Evolutionary conservation across 2,113 vertebrate genomes (phyloP), one percentile per base, ranked within the genome.

Genomic region (Cinclus mexicanus): DNA sequence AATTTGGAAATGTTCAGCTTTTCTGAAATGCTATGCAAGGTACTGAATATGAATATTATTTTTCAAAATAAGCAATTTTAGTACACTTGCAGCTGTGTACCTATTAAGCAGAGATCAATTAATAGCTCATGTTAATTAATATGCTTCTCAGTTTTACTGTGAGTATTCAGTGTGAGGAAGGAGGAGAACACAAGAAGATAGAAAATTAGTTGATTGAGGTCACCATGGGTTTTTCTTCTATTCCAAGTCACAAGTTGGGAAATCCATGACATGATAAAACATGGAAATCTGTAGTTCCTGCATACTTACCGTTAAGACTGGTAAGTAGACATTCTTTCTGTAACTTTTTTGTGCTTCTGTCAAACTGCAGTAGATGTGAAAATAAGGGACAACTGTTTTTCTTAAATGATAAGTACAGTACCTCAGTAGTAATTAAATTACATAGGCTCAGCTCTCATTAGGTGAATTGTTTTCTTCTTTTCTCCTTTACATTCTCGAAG

Each of bases 401-500:
- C 53, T 83, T 64, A 41, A 42, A 78, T 55, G 59, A 61, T 95
- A 93, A 53, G 97, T 94, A 90, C 90, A 88, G 42, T 93, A 74
- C 94, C 95, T 98, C 87, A 93, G 79, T 98, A 98, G 94, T 84
- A 83, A 61, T 94, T 94, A 96, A 90, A 52, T 96, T 91, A 42
- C 87, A 91, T 88, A 97, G 95, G 93, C 96, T 97, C 90, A 97
- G 84, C 95, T 97, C 96, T 98, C 72, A 78, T 95, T 96, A 96
- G 90, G 91, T 95, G 61, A 64, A 52, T 83, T 93, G 64, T 56
- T 97, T 97, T 95, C 44, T 0, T 5, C 95, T 97, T 98, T 96
- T 97, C 93, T 95, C 33, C 19, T 94, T 97, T 93, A 95, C 61
- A 44, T 92, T 69, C 35, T 91, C 87, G 94, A 97, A 93, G 79